phyloP scores from a whole-genome alignment of 2,797 vertebrate genomes.

The Hippopotamyrus pictus region DNA sequence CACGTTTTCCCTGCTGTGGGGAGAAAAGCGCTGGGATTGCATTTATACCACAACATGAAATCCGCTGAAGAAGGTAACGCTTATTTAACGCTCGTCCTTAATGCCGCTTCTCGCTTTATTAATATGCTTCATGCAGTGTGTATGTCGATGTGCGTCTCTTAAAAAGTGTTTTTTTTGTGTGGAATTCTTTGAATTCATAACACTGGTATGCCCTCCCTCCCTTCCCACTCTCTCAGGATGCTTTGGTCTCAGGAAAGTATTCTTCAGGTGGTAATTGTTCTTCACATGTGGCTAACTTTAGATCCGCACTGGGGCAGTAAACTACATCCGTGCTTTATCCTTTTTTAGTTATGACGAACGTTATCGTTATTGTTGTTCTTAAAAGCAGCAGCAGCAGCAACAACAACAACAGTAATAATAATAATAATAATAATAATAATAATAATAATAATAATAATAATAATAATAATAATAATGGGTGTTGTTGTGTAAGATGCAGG shows the following conservation, averaged over 20 bases:
- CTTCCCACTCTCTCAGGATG: not conserved
- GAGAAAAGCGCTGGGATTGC: slow-evolving; percentile 44
- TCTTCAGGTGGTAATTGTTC: slow-evolving; percentile 13
- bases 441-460: not conserved
- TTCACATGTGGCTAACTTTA: slow-evolving; percentile 17
- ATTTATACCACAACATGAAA: slow-evolving; percentile 68
- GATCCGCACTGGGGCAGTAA: slow-evolving; percentile 20
- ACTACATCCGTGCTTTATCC: slow-evolving; percentile 22
- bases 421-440: not conserved
- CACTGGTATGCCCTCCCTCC: not conserved
- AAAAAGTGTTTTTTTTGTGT: not conserved
- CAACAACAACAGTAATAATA: not conserved
- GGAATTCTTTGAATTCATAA: slow-evolving; percentile 1
- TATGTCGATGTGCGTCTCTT: not conserved
- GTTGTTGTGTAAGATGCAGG: not conserved
- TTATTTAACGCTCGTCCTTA: not conserved
- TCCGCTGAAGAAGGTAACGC: slow-evolving; percentile 85
- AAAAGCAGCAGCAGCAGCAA: not conserved
- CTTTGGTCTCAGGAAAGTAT: not conserved
- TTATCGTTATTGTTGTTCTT: not conserved
- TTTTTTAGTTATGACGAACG: not conserved
- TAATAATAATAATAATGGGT: not conserved
- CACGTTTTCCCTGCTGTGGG: slow-evolving; percentile 48
- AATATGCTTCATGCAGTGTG: not conserved
- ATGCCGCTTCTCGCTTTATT: not conserved